Conservation (phyloP, 2,113 vertebrate genomes). For the Stictonetta naevosa region DNA sequence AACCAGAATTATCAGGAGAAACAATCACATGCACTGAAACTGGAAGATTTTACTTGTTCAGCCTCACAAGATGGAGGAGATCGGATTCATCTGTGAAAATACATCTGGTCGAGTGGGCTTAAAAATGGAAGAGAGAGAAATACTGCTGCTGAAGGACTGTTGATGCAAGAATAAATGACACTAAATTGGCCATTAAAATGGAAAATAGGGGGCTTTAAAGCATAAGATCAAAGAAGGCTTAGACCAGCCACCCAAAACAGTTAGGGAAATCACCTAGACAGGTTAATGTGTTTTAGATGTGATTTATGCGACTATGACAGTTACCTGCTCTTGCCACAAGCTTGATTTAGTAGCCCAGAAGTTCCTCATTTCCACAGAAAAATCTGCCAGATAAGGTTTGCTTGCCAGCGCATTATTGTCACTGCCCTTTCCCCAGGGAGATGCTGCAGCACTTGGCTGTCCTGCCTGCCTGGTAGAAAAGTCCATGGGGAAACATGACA, state of each 20-base stretch:
- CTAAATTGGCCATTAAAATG: neutral
- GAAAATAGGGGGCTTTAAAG: neutral
- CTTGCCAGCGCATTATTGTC: neutral
- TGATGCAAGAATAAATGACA: neutral
- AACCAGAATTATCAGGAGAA: neutral
- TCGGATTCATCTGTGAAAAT: neutral
- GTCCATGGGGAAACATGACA: accelerated
- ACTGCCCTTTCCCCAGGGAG: neutral
- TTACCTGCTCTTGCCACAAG: slow-evolving; percentile 1
- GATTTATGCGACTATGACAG: neutral
- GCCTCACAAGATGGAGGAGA: neutral
- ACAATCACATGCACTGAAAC: accelerated
- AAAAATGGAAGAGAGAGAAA: neutral
- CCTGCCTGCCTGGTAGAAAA: neutral
- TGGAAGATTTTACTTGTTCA: neutral
- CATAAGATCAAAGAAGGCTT: neutral
- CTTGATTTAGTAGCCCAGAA: neutral
- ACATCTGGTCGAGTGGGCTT: neutral
- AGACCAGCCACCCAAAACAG: neutral
- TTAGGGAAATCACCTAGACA: neutral
- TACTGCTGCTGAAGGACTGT: neutral
- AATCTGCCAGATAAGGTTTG: neutral
- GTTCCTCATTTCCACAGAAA: slow-evolving; percentile 12
- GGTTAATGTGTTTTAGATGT: neutral
- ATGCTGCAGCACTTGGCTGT: neutral